These are phyloP conservation scores for Trichechus manatus DNA, from an alignment of 2,113 vertebrate genomes.

Conservation along the genomic window DNA sequence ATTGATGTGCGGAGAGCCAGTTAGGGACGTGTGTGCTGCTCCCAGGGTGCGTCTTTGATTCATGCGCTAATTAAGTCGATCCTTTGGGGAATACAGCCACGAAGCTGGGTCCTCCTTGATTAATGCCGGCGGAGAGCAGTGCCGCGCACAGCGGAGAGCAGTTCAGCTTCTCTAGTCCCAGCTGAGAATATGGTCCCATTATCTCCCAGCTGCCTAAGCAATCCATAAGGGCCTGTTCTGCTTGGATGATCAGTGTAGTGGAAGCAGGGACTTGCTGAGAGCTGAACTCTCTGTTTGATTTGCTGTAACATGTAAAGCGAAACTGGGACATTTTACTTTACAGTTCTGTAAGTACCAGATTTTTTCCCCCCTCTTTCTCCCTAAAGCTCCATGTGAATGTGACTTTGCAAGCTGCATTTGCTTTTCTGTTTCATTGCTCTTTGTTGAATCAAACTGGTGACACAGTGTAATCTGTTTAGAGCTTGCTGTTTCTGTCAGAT, in stretches of 20 bases:
- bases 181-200: constrained; percentile 84
- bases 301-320: constrained; percentile 54
- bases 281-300: constrained; percentile 71
- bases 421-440: constrained; percentile 63
- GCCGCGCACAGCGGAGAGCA: constrained; percentile 77
- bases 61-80: constrained; percentile 76
- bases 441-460: constrained; percentile 61
- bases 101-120: constrained; percentile 84
- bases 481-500: constrained; percentile 59
- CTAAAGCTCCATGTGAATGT: constrained; percentile 74
- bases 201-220: constrained; percentile 85
- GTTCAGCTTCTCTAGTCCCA: constrained; percentile 82
- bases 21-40: constrained; percentile 53
- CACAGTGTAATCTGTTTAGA: constrained; percentile 26
- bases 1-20: constrained; percentile 9
- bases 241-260: constrained; percentile 85
- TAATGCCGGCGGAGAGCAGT: constrained; percentile 83
- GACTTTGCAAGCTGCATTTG: constrained; percentile 78
- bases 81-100: constrained; percentile 75
- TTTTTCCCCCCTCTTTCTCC: not conserved
- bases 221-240: constrained; percentile 86
- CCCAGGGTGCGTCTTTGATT: constrained; percentile 72
- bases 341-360: constrained; percentile 80
- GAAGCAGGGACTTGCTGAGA: constrained; percentile 79
- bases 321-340: constrained; percentile 78